These are phyloP conservation scores for Delia radicum DNA, from an alignment of 1,140 invertebrate genomes.

Conservation along the genomic window DNA sequence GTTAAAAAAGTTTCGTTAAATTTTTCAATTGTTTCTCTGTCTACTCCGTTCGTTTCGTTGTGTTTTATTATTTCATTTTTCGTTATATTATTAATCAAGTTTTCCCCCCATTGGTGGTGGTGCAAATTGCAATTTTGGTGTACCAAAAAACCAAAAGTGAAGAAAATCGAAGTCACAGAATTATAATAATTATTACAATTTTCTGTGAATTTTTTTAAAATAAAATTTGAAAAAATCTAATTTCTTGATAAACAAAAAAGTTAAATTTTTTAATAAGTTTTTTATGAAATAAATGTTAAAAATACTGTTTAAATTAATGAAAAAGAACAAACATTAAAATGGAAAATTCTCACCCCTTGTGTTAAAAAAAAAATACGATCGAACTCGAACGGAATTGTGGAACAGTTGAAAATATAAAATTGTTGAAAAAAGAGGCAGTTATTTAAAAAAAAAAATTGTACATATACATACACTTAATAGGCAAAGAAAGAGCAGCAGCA, in stretches of 20 bases:
- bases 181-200: no score
- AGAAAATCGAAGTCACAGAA: constrained; percentile 21
- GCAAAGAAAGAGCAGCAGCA: constrained; percentile 15
- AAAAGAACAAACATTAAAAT: background rate
- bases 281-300: background rate
- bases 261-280: background rate
- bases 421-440: background rate
- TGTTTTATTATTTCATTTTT: constrained; percentile 8
- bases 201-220: background rate
- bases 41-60: constrained; percentile 7
- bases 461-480: constrained; percentile 18
- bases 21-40: constrained; percentile 2
- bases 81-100: constrained; percentile 27
- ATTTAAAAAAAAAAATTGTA: constrained; percentile 11
- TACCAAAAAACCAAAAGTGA: constrained; percentile 52
- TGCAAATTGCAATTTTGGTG: constrained; percentile 56
- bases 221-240: background rate
- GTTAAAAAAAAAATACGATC: constrained; percentile 11
- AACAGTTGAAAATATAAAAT: background rate
- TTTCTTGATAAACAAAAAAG: background rate
- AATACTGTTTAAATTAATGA: background rate
- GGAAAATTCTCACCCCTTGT: constrained; percentile 11
- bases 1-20: constrained; percentile 18
- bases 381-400: constrained; percentile 12
- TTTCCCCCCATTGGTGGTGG: constrained; percentile 38